Evolutionary conservation across 2,113 vertebrate species (phyloP).

Genomic region (Urocitellus parryii): DNA sequence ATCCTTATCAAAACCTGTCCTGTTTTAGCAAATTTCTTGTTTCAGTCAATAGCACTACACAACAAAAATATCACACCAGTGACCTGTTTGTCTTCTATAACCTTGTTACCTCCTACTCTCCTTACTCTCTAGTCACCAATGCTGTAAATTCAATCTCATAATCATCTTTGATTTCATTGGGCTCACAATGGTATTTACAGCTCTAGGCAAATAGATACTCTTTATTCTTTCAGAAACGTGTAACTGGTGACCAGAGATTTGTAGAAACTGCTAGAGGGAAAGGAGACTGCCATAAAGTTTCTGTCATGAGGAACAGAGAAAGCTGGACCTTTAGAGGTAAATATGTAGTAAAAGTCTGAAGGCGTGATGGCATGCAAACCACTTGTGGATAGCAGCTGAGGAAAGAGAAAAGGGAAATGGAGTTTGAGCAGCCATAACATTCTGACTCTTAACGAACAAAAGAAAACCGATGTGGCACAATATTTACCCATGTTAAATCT

Average conservation of each 20-base stretch:
- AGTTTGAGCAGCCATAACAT: background rate
- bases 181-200: background rate
- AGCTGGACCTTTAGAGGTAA: background rate
- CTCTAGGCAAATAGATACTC: background rate
- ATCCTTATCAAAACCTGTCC: background rate
- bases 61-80: background rate
- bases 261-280: background rate
- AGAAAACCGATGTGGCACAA: background rate
- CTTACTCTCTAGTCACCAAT: background rate
- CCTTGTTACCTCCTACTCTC: background rate
- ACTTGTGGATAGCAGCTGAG: background rate
- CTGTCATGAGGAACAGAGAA: background rate
- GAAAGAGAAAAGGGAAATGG: background rate
- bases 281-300: background rate
- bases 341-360: slow-evolving; percentile 6
- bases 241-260: background rate
- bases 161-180: background rate
- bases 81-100: background rate
- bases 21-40: background rate
- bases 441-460: background rate
- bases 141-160: background rate
- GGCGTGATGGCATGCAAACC: background rate
- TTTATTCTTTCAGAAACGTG: background rate
- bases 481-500: slow-evolving; percentile 50
- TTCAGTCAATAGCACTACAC: background rate